Base-by-base conservation (phyloP, 2,113 vertebrate genomes). In the Amphiprion ocellaris region DNA sequence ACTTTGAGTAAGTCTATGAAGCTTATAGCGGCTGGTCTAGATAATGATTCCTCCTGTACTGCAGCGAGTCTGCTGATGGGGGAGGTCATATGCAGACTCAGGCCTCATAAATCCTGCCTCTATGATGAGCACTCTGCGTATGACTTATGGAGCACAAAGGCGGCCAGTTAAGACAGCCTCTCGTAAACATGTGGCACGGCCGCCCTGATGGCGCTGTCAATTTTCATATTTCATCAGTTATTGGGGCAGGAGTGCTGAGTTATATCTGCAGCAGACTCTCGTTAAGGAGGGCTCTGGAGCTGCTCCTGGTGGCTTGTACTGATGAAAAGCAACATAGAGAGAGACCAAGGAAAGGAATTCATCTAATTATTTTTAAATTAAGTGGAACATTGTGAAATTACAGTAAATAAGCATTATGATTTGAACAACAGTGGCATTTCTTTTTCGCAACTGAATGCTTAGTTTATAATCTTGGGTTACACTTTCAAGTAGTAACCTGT, bases 191-290 rank as follows among this genome's bases (percentile, higher is more conserved):
- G 85, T 67, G 87, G 82, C 81, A 77, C 23, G 72, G 75, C 59
- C 8, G 79, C 66, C 70, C 87, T 82, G 88, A 85, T 70, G 54
- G 82, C 62, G 21, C 87, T 93, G 93, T 94, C 93, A 92, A 90
- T 92, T 94, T 94, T 93, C 91, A 94, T 94, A 92, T 94, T 94
- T 92, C 87, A 93, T 87, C 78, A 47, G 87, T 93, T 92, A 93
- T 87, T 87, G 90, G 86, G 80, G 68, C 61, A 37, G 77, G 56
- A 90, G 88, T 79, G 90, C 82, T 90, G 86, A 91, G 74, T 91
- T 93, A 89, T 91, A 69, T 69, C 81, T 69, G 52, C 68, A 23
- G 61, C 82, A 61, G 82, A 39, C 55, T 87, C 89, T 87, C 23
- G 74, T 92, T 91, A 94, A 90, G 74, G 46, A 85, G 64, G 54